Percentiles rank a stretch among this genome's conserved stretches.
These are phyloP conservation scores for Coryphaenoides rupestris DNA, from an alignment of 2,113 vertebrate species.

Conservation along the genomic window DNA sequence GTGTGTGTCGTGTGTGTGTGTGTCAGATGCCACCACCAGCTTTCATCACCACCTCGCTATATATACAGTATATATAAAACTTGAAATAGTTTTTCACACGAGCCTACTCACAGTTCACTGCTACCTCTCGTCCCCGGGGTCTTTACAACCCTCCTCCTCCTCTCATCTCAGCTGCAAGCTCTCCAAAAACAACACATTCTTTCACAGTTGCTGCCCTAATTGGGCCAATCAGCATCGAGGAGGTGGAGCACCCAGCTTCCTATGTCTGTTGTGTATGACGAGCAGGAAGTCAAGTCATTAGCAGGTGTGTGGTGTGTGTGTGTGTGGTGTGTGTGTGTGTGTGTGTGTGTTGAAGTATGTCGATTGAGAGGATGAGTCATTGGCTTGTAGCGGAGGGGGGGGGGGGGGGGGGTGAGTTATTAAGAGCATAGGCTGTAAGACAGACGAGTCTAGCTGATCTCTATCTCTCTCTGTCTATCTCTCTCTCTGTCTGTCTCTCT, in stretches of 20 bases:
- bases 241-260: slow-evolving; percentile 26
- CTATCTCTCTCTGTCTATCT: background rate
- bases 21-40: background rate
- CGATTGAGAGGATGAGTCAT: background rate
- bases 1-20: no score
- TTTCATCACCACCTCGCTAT: no score
- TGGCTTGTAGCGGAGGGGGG: background rate
- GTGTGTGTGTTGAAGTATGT: background rate
- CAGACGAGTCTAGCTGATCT: background rate
- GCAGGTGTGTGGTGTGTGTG: slow-evolving; percentile 1
- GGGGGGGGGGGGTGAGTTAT: no score
- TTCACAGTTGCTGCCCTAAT: slow-evolving; percentile 9
- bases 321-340: no score
- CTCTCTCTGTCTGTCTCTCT: no score
- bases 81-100: no score
- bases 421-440: background rate
- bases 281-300: slow-evolving; percentile 44
- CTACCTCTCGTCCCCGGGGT: background rate
- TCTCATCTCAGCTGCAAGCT: slow-evolving; percentile 1
- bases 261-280: slow-evolving; percentile 25
- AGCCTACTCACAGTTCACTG: no score
- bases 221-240: slow-evolving; percentile 29
- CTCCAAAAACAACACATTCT: slow-evolving; percentile 5
- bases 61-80: background rate
- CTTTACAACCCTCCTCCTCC: slow-evolving; percentile 11